Conservation (phyloP, 1,140 invertebrate genomes). For the Zaprionus ghesquierei region DNA sequence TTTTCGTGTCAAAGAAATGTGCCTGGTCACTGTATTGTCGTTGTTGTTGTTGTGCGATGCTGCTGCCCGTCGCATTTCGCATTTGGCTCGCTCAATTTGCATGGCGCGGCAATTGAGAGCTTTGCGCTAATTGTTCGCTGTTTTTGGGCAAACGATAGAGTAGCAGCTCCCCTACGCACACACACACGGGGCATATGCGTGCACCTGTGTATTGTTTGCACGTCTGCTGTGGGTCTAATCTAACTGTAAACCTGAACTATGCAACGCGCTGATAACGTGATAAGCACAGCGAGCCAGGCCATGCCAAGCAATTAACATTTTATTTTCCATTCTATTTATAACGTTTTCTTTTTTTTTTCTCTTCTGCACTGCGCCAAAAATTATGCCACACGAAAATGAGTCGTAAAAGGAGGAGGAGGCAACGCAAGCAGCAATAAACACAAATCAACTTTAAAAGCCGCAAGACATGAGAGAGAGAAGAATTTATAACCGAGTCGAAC, state of each 20-base stretch:
- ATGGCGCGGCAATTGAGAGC: slow-evolving; percentile 50
- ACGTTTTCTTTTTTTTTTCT: not conserved
- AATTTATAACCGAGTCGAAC: slow-evolving; percentile 35
- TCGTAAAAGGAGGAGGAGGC: not conserved
- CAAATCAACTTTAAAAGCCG: slow-evolving; percentile 42
- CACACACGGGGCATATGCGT: not conserved
- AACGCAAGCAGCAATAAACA: slow-evolving; percentile 14
- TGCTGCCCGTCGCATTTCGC: slow-evolving; percentile 21
- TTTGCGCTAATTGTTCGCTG: slow-evolving; percentile 51
- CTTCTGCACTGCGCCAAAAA: slow-evolving; percentile 28
- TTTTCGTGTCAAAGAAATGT: slow-evolving; percentile 65
- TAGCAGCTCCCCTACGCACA: not conserved
- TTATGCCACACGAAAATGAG: slow-evolving; percentile 44
- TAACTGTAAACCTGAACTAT: slow-evolving; percentile 49
- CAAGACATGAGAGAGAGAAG: slow-evolving; percentile 9
- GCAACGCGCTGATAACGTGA: slow-evolving; percentile 45
- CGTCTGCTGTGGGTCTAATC: slow-evolving; percentile 19
- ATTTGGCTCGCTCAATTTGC: slow-evolving; percentile 35
- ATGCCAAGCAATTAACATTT: slow-evolving; percentile 35
- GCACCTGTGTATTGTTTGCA: not conserved
- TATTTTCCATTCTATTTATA: slow-evolving; percentile 1
- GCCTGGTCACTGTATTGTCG: slow-evolving; percentile 9
- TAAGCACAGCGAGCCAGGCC: slow-evolving; percentile 24
- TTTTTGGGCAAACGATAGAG: slow-evolving; percentile 43
- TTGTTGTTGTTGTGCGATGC: slow-evolving; percentile 7